Evolutionary conservation across 2,113 vertebrate genomes (phyloP).

Genomic region (Ranitomeya imitator): DNA sequence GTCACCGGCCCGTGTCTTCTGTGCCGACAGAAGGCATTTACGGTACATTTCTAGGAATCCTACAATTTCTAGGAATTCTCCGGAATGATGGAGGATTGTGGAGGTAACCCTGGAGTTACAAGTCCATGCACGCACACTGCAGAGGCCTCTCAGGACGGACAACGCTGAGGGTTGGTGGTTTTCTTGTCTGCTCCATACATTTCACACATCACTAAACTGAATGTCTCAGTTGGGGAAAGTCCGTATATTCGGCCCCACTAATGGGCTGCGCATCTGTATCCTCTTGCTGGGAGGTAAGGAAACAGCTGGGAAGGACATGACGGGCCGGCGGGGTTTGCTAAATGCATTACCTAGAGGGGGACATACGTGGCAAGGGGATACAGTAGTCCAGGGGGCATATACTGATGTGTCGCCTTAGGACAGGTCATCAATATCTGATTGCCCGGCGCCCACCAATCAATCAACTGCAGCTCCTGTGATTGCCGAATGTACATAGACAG

Average conservation of each 20-base stretch:
- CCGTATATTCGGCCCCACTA: not conserved
- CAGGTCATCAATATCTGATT: too few species aligned
- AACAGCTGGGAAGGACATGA: not conserved
- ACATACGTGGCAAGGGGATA: not conserved
- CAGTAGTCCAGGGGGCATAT: not conserved
- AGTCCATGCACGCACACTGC: constrained; percentile 14
- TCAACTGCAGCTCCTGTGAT: too few species aligned
- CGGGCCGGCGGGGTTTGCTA: not conserved
- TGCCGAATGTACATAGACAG: too few species aligned
- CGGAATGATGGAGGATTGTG: not conserved
- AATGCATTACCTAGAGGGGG: not conserved
- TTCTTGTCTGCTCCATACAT: not conserved
- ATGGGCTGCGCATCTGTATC: not conserved
- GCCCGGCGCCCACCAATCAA: too few species aligned
- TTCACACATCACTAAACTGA: not conserved
- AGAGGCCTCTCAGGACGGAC: not conserved
- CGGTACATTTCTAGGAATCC: constrained; percentile 25
- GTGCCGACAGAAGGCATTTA: not conserved
- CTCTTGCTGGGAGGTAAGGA: not conserved
- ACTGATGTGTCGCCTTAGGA: too few species aligned
- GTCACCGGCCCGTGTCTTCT: not conserved
- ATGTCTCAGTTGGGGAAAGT: not conserved
- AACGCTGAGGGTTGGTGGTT: not conserved
- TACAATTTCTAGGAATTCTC: not conserved
- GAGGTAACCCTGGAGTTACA: constrained; percentile 17